Conservation (phyloP, 1,140 invertebrate genomes). For the Hylaeus anthracinus region DNA sequence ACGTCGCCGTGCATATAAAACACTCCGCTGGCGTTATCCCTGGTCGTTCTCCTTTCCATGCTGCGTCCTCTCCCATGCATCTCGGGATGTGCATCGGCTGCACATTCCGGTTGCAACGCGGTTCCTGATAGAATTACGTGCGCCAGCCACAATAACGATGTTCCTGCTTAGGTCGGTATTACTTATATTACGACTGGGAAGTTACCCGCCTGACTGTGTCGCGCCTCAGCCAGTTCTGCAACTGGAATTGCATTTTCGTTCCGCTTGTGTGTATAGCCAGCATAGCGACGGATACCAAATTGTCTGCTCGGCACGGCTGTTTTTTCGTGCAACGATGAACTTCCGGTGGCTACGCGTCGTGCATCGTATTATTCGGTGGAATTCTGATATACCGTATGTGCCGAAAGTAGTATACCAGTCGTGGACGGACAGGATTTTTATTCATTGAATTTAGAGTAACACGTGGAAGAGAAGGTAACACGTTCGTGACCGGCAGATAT, state of each 20-base stretch:
- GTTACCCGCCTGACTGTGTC: background rate
- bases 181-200: slow-evolving; percentile 17
- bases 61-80: slow-evolving; percentile 12
- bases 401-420: no score
- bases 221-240: background rate
- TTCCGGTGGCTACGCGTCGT: background rate
- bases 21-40: slow-evolving; percentile 22
- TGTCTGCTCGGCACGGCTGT: background rate
- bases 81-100: slow-evolving; percentile 30
- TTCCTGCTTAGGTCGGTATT: slow-evolving; percentile 30
- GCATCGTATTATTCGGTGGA: background rate
- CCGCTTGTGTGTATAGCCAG: background rate
- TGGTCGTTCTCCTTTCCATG: slow-evolving; percentile 27
- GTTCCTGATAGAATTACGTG: slow-evolving; percentile 44
- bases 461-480: no score
- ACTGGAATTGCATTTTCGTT: slow-evolving; percentile 26
- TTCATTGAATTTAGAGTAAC: no score
- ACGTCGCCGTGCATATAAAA: slow-evolving; percentile 51
- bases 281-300: background rate
- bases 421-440: no score
- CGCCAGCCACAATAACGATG: slow-evolving; percentile 43
- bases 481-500: no score
- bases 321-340: background rate
- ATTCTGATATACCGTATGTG: background rate
- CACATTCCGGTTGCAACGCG: slow-evolving; percentile 19